Percentiles rank a stretch among this genome's conserved stretches.
Conservation (phyloP, 2,888 invertebrate species). For the Hesperia comma region DNA sequence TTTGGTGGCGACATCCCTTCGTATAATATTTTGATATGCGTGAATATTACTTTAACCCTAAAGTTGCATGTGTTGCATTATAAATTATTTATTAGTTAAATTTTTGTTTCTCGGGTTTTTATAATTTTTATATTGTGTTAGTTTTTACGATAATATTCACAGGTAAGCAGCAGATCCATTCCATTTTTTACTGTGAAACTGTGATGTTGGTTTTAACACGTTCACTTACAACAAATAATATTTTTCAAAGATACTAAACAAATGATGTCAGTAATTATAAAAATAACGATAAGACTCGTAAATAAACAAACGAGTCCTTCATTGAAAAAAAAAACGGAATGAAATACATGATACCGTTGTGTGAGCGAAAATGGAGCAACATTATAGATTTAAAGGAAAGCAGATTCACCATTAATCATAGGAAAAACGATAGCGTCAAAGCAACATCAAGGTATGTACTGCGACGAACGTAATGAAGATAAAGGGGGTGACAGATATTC, state of each 20-base stretch:
- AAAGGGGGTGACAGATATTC: constrained; percentile 59
- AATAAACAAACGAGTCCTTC: not conserved
- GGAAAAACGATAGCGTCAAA: constrained; percentile 27
- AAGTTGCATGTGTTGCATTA: constrained; percentile 19
- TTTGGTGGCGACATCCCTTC: constrained; percentile 44
- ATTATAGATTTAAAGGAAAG: constrained; percentile 28
- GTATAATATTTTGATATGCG: constrained; percentile 40
- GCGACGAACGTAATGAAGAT: constrained; percentile 58
- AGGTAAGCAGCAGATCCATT: no score
- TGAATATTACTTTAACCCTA: constrained; percentile 34
- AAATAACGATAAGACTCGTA: not conserved
- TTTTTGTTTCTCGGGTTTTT: not conserved
- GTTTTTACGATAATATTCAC: no score
- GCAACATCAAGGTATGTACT: constrained; percentile 17
- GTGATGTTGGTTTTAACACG: no score
- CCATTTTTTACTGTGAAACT: no score
- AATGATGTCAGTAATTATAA: not conserved
- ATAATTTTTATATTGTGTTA: not conserved
- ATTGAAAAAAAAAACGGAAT: not conserved
- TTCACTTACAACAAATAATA: no score
- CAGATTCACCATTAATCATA: constrained; percentile 34
- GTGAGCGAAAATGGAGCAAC: not conserved
- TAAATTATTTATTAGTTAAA: not conserved
- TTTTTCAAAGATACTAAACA: not conserved
- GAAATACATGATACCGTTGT: not conserved